phyloP scores from a whole-genome alignment of 2,797 vertebrate species.

The Phoeniculus purpureus region DNA sequence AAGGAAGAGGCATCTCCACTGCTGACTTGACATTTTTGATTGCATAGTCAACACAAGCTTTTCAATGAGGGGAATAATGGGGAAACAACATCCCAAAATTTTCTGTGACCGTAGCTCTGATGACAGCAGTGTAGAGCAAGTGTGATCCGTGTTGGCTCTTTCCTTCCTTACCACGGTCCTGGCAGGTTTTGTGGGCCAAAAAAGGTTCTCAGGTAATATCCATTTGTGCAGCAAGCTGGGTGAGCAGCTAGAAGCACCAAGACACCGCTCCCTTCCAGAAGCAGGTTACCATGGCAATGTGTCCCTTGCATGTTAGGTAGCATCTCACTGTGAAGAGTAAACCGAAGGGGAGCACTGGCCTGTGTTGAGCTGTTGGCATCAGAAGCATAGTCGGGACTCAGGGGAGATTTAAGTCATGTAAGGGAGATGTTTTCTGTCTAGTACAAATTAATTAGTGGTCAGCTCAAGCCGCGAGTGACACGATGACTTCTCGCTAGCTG shows the following conservation, averaged over 20 bases:
- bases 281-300: neutral
- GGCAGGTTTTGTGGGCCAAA: neutral
- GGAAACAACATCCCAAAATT: neutral
- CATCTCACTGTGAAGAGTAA: neutral
- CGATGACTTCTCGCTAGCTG: neutral
- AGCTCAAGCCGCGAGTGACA: neutral
- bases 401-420: neutral
- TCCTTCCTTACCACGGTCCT: neutral
- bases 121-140: neutral
- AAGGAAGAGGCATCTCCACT: neutral
- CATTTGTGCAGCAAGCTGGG: neutral
- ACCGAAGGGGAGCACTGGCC: neutral
- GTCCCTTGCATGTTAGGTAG: neutral
- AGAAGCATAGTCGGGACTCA: rapidly evolving
- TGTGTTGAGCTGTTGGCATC: neutral
- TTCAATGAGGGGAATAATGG: neutral
- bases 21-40: neutral
- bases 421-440: neutral
- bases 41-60: neutral
- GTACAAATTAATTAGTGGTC: neutral
- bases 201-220: neutral
- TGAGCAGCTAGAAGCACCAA: neutral
- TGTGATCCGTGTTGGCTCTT: rapidly evolving
- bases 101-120: rapidly evolving
- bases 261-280: neutral